Evolutionary conservation across 92 coral and sea anemone species (phyloP), one percentile per base, ranked within the genome.

Genomic region (Paragorgia papillata): DNA sequence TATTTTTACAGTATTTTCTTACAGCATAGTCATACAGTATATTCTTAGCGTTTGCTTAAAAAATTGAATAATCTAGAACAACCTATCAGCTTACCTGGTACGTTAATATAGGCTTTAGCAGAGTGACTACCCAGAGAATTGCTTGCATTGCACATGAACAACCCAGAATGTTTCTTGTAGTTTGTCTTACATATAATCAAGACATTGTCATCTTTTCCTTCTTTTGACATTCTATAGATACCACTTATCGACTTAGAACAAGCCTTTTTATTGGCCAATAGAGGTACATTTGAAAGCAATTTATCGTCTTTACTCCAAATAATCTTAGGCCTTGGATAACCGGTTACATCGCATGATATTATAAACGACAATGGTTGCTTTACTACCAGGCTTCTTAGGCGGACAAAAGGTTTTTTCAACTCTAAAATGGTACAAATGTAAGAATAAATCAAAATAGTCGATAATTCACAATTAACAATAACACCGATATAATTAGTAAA

Each of bases 241-340:
- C 71, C 71, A 10, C 46, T 34, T 30, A 74, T 5, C 34, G 40
- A 59, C 54, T 65, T 80, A 15, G 14, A 28, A n/a, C 57, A 79
- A 31, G 57, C 73, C 13, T n/a, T 10, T 35, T 75, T 62, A 21
- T 41, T 51, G 7, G 20, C n/a, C 43, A 83, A 74, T 4, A 70
- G 66, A 27, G 57, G 49, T 0, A 24, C 7, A 3, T 27, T 37
- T 30, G 20, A 17, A n/a, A 73, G 8, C 25, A 28, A 22, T 59
- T 37, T 18, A 33, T 79, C 85, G 34, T 80, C 37, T 41, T 67
- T 85, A 24, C n/a, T 80, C 89, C 89, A 85, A 22, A 60, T 62
- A 55, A 85, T 61, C 3, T 29, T 18, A 17, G 89, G 89, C 14
- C 34, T 20, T 3, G 89, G 89, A 39, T 85, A 79, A n/a, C 89